These are phyloP conservation scores for Drosophila albomicans DNA, from an alignment of 1,140 invertebrate genomes.

Conservation along the genomic window DNA sequence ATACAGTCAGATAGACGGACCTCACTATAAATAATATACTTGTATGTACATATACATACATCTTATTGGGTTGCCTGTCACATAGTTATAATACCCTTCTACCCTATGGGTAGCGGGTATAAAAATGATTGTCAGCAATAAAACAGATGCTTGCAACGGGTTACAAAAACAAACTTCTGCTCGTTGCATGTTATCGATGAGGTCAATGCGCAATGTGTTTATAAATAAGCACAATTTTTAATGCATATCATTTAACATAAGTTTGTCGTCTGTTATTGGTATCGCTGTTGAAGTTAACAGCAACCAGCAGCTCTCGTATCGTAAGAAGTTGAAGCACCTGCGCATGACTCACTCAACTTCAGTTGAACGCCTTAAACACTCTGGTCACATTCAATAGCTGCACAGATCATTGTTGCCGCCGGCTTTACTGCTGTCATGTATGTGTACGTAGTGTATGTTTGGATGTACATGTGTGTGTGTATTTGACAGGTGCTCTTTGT, in stretches of 20 bases:
- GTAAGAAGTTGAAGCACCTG: conserved; percentile 40
- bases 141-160: background rate
- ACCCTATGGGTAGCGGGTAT: too few relatives aligned
- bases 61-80: too few relatives aligned
- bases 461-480: conserved; percentile 32
- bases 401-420: conserved; percentile 35
- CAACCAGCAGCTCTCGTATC: conserved; percentile 41
- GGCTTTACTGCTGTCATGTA: conserved; percentile 23
- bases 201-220: background rate
- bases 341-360: conserved; percentile 50
- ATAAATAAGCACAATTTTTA: conserved; percentile 5
- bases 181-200: background rate
- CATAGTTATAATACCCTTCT: too few relatives aligned
- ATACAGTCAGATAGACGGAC: too few relatives aligned
- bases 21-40: too few relatives aligned
- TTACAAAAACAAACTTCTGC: background rate
- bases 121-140: background rate
- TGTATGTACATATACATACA: too few relatives aligned
- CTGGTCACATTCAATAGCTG: conserved; percentile 49
- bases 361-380: conserved; percentile 30
- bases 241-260: background rate
- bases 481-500: conserved; percentile 77
- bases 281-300: conserved; percentile 30
- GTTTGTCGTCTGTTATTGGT: conserved; percentile 14
- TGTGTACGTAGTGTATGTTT: background rate